These are phyloP conservation scores for Eupeodes luniger DNA, from an alignment of 2,888 invertebrate species.

Conservation along the genomic window DNA sequence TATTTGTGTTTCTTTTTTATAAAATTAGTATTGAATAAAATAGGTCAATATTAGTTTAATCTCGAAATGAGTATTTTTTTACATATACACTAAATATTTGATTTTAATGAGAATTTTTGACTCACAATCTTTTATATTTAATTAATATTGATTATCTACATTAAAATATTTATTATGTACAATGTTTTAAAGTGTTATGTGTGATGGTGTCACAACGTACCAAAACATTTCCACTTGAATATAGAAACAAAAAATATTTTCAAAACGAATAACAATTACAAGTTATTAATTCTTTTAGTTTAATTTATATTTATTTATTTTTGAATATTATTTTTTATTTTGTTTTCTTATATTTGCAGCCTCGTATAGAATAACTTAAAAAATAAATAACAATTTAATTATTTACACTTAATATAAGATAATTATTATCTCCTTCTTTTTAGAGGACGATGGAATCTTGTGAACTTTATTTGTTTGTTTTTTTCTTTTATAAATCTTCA, in stretches of 20 bases:
- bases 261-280: slow-evolving; percentile 56
- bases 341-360: slow-evolving; percentile 78
- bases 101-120: slow-evolving; percentile 62
- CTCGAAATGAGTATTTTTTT: slow-evolving; percentile 66
- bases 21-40: slow-evolving; percentile 65
- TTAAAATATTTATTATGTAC: slow-evolving; percentile 43
- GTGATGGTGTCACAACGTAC: slow-evolving; percentile 13
- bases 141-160: slow-evolving; percentile 61
- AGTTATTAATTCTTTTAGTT: slow-evolving; percentile 23
- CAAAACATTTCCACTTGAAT: slow-evolving; percentile 58
- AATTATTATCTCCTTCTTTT: slow-evolving; percentile 18
- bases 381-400: slow-evolving; percentile 83
- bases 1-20: slow-evolving; percentile 35
- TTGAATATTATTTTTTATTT: slow-evolving; percentile 45
- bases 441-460: slow-evolving; percentile 62
- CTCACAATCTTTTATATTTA: slow-evolving; percentile 57
- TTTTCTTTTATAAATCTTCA: slow-evolving; percentile 41
- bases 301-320: slow-evolving; percentile 23
- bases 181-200: slow-evolving; percentile 65
- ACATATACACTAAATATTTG: slow-evolving; percentile 66
- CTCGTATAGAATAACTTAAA: slow-evolving; percentile 83
- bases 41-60: slow-evolving; percentile 63
- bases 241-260: slow-evolving; percentile 37
- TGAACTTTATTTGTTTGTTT: slow-evolving; percentile 32
- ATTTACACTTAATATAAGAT: slow-evolving; percentile 69